These are phyloP conservation scores for Regulus satrapa DNA, from an alignment of 2,113 vertebrate species.

Conservation along the genomic window DNA sequence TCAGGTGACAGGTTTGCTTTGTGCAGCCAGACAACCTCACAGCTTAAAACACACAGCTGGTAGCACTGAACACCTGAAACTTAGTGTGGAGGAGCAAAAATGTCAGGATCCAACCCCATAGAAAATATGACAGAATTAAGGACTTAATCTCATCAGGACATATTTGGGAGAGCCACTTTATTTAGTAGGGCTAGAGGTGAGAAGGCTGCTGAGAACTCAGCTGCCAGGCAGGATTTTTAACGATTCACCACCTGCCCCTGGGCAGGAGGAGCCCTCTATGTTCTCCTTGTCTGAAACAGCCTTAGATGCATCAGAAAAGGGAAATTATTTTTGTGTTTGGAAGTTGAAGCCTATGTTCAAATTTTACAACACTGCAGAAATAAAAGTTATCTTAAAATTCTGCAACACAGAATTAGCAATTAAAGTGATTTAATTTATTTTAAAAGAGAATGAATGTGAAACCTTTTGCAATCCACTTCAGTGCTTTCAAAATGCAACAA, in stretches of 20 bases:
- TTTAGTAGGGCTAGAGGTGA: not conserved
- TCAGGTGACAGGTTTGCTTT: not conserved
- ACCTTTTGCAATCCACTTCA: constrained; percentile 32
- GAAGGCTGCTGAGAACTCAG: not conserved
- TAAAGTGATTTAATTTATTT: constrained; percentile 39
- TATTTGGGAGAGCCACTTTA: not conserved
- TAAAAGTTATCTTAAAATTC: constrained; percentile 13
- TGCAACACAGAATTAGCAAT: constrained; percentile 4
- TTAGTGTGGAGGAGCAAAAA: not conserved
- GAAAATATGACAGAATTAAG: not conserved
- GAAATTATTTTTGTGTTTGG: not conserved
- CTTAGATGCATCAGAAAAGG: not conserved
- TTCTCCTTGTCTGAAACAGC: not conserved
- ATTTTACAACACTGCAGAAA: not conserved
- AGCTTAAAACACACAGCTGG: not conserved
- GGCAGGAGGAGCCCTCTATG: not conserved
- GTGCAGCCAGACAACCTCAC: not conserved
- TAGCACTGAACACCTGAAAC: not conserved
- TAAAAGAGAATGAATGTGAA: constrained; percentile 31
- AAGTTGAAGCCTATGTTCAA: not conserved
- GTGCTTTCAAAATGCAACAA: constrained; percentile 23
- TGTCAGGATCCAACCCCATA: not conserved
- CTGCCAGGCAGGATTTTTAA: not conserved
- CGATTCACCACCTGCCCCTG: not conserved
- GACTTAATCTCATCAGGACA: not conserved